Evolutionary conservation across 2,113 vertebrate species (phyloP), one percentile per base, ranked within the genome.

Genomic region (Hippocampus zosterae): DNA sequence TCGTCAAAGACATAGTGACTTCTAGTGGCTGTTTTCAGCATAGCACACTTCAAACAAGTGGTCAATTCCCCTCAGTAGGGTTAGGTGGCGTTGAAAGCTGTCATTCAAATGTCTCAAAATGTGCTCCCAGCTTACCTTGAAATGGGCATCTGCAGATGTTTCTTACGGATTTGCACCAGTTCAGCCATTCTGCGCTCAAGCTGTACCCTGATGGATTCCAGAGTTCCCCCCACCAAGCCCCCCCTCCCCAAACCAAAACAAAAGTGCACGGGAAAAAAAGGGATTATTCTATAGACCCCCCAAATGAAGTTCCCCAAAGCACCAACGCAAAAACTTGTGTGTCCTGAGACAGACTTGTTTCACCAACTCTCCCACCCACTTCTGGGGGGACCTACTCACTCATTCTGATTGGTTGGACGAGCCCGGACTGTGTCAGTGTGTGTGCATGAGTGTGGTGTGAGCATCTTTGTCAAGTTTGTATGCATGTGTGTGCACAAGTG

Each of bases 121-220:
- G 27, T 55, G 37, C 44, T 25, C 13, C 56, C 5, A 64, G 69
- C 88, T 91, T 91, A 92, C 92, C 92, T 92, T 76, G 82, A 88
- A 78, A 92, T 91, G 63, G 90, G 91, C 65, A 89, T 85, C 83
- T 91, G 90, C 37, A 92, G 90, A 46, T 87, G 86, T 86, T 90
- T 91, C 82, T 88, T 92, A 74, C 88, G 88, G 53, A 92, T 90
- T 86, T 85, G 74, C 78, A 92, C 74, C 77, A 91, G 74, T 79
- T 91, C 90, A 81, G 90, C 88, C 92, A 92, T 92, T 75, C 81
- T 81, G 75, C 68, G 66, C 41, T 81, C 57, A 66, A 73, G 50
- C 65, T 77, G 57, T 64, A 65, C 60, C 53, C 82, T 64, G 59
- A 76, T 77, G 53, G 77, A 84, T 72, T 80, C 82, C 80, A 85